Base-by-base conservation (phyloP, 2,797 vertebrate species). In the Enteromius unitaeniatus region DNA sequence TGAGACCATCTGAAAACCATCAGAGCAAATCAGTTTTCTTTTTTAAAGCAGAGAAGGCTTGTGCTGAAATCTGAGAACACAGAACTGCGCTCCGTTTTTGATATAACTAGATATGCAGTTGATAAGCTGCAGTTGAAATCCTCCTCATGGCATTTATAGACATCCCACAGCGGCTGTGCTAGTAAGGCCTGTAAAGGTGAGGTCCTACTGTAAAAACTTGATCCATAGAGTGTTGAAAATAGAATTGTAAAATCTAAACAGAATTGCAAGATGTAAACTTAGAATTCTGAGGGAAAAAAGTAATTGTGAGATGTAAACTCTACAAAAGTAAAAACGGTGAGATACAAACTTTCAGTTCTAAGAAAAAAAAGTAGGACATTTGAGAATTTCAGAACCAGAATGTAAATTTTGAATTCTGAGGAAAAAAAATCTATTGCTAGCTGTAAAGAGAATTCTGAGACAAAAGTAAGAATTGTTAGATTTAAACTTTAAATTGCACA, bases 1-100 rank as follows among this genome's bases (percentile, higher is more conserved):
- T 92, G 93, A 93, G 93, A 93, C 51, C 19, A 7, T 55, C 92
- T 93, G 93, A 84, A 92, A 93, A 90, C 90, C 91, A 88, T 88
- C 62, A 65, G 15, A 76, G 51, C 28, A 70, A 78, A 42, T 68
- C 19, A n/a, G 19, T 23, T n/a, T 55, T 42, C 47, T 69, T 65
- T 15, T 26, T 37, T n/a, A 23, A 78, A 76, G 78, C 34, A 31
- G 34, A 58, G 37, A 53, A 53, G 78, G 78, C 86, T 79, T 45
- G 31, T 79, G 64, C 81, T 87, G 17, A 88, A 74, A 88, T 31
- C 19, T 78, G 58, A 75, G 84, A 67, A 47, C 86, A 55, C 86
- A 84, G 83, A 88, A 86, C 89, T 75, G 62, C 2, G 26, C 65
- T n/a, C 19, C 40, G n/a, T 70, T 76, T 79, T 9, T 45, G 15